These are phyloP conservation scores for Drosophila quinaria DNA, from an alignment of 2,888 invertebrate genomes.

Conservation along the genomic window DNA sequence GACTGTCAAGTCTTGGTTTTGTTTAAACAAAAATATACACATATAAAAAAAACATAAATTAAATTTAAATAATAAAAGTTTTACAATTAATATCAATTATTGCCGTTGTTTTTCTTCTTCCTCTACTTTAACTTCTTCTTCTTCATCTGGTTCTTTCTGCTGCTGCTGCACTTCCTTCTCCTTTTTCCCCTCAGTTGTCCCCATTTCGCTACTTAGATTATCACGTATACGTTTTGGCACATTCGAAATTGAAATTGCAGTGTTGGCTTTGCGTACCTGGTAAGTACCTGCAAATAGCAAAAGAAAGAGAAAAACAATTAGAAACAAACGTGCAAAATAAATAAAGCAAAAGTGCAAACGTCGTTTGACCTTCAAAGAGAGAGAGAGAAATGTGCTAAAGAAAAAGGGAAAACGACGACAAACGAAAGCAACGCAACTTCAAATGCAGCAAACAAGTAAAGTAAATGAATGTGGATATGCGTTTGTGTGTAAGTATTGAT, in stretches of 20 bases:
- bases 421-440: slow-evolving; percentile 13
- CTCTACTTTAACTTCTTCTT: neutral
- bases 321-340: slow-evolving; percentile 37
- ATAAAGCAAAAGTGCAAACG: slow-evolving; percentile 51
- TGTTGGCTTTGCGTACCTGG: slow-evolving; percentile 50
- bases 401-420: slow-evolving; percentile 64
- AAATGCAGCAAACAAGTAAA: slow-evolving; percentile 6
- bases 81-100: slow-evolving; percentile 69
- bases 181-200: slow-evolving; percentile 17
- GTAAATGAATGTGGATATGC: neutral
- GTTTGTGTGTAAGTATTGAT: slow-evolving; percentile 5
- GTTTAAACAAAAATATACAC: slow-evolving; percentile 58
- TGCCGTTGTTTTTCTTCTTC: slow-evolving; percentile 39
- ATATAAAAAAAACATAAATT: slow-evolving; percentile 66
- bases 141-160: neutral
- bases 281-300: slow-evolving; percentile 48
- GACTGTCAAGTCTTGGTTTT: slow-evolving; percentile 52
- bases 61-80: slow-evolving; percentile 57
- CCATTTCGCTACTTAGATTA: slow-evolving; percentile 49
- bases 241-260: slow-evolving; percentile 45
- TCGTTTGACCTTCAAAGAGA: slow-evolving; percentile 59
- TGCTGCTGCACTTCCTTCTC: neutral
- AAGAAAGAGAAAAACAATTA: slow-evolving; percentile 41
- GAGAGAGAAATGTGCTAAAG: slow-evolving; percentile 20
- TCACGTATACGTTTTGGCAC: slow-evolving; percentile 51